Evolutionary conservation across 2,113 vertebrate species (phyloP).

Genomic region (Falco punctatus): DNA sequence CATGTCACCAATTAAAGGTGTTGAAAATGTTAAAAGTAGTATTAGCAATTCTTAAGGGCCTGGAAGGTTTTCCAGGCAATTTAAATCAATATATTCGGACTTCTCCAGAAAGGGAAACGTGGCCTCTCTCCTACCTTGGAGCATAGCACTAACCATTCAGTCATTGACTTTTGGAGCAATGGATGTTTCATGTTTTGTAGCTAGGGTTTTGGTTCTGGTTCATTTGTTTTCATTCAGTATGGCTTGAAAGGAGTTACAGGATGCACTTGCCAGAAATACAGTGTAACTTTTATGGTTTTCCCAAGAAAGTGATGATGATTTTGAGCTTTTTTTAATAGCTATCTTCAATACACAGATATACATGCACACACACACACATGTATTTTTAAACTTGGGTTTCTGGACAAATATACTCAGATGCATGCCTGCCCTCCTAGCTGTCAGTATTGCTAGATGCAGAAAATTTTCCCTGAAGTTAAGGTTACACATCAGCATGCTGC

Average conservation of each 20-base stretch:
- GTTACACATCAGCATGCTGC: not conserved
- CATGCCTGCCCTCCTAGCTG: not conserved
- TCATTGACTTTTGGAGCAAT: not conserved
- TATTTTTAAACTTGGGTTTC: not conserved
- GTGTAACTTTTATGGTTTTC: not conserved
- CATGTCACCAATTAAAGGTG: not conserved
- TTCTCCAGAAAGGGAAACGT: not conserved
- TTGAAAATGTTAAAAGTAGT: not conserved
- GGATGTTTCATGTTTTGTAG: not conserved
- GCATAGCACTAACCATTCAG: not conserved
- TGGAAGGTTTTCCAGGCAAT: not conserved
- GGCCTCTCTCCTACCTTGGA: not conserved
- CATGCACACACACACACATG: accelerated
- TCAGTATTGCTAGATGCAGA: not conserved
- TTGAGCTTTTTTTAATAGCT: not conserved
- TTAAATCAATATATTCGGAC: not conserved
- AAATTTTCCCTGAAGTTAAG: not conserved
- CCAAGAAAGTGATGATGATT: not conserved
- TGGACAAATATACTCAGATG: not conserved
- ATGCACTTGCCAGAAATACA: not conserved
- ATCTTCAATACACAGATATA: not conserved
- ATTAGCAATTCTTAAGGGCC: not conserved
- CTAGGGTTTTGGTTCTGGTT: not conserved
- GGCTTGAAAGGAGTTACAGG: not conserved
- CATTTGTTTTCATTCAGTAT: not conserved